Conservation (phyloP, 2,113 vertebrate species). For the Kryptolebias marmoratus region DNA sequence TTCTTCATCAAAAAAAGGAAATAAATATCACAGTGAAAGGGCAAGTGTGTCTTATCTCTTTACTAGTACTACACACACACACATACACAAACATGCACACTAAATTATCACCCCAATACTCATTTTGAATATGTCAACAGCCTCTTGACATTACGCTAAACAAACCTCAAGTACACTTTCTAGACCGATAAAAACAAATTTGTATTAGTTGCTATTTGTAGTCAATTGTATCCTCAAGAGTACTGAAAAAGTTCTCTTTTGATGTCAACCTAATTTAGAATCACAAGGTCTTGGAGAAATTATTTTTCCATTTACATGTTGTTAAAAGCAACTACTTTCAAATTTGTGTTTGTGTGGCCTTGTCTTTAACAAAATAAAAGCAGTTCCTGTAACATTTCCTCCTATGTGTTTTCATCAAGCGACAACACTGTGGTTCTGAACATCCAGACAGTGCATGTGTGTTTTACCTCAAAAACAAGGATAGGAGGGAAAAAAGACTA, state of each 20-base stretch:
- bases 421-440: conserved; percentile 36
- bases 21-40: background rate
- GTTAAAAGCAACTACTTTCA: background rate
- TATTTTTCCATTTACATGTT: background rate
- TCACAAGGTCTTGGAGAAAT: background rate
- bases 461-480: conserved; percentile 38
- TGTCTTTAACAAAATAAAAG: conserved; percentile 64
- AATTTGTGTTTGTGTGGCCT: conserved; percentile 1
- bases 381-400: conserved; percentile 58
- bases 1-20: background rate
- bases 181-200: background rate
- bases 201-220: background rate
- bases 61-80: background rate
- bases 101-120: background rate
- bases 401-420: conserved; percentile 56
- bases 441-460: conserved; percentile 52
- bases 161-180: background rate
- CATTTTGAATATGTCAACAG: background rate
- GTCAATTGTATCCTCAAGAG: background rate
- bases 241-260: background rate
- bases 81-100: background rate
- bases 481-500: background rate
- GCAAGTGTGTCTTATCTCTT: background rate
- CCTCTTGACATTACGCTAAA: background rate
- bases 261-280: background rate